Evolutionary conservation across 2,113 vertebrate genomes (phyloP).

Genomic region (Baryphthengus martii): DNA sequence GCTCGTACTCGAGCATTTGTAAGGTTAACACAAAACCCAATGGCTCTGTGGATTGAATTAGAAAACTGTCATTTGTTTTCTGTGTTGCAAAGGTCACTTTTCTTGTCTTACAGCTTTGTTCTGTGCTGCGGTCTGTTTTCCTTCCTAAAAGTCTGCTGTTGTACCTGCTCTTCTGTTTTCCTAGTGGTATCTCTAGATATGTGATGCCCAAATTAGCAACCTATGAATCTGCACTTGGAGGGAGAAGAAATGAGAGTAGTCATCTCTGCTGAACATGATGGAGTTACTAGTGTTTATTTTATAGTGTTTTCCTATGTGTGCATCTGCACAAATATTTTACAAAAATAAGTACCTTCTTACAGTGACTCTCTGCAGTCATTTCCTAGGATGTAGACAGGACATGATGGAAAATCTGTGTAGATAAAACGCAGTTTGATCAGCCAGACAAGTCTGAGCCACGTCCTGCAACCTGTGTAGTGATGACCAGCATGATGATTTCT

Average conservation of each 20-base stretch:
- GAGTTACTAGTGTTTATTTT: neutral
- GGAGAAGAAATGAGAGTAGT: neutral
- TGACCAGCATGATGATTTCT: fast-evolving
- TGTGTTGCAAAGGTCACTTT: neutral
- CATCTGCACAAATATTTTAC: neutral
- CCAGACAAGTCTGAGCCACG: neutral
- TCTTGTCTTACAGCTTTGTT: neutral
- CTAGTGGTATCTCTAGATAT: neutral
- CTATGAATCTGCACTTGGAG: neutral
- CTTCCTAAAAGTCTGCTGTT: neutral
- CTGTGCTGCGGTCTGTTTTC: neutral
- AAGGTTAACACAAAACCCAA: neutral
- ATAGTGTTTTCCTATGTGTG: neutral
- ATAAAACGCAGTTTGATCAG: neutral
- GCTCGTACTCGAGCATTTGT: neutral
- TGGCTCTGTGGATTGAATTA: neutral
- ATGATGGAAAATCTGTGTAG: fast-evolving
- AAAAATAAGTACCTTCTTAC: neutral
- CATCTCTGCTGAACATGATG: neutral
- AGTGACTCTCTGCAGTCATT: neutral
- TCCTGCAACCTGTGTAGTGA: fast-evolving
- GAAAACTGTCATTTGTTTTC: neutral
- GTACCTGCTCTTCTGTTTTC: neutral
- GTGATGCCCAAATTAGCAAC: neutral
- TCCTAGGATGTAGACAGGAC: neutral